Evolutionary conservation across 2,888 invertebrate genomes (phyloP).

Genomic region (Drosophila lacicola): DNA sequence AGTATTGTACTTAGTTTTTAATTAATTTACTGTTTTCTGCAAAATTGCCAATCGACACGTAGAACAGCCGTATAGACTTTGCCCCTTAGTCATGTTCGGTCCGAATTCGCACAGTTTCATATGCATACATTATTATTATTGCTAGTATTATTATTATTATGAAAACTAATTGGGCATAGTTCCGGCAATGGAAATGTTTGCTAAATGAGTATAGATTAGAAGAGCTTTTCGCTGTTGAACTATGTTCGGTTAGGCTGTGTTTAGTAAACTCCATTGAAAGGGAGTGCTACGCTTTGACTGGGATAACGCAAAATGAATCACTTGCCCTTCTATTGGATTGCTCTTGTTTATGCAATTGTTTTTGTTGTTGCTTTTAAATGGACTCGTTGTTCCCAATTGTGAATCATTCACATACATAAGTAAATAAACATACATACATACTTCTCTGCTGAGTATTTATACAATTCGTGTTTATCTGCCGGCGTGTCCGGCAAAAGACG

Average conservation of each 20-base stretch:
- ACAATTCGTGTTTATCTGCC: constrained; percentile 13
- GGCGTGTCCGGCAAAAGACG: constrained; percentile 19
- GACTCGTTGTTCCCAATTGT: constrained; percentile 5
- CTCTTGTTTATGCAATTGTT: constrained; percentile 14
- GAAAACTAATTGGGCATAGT: constrained; percentile 41
- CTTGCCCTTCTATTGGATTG: constrained; percentile 27
- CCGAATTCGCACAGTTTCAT: constrained; percentile 37
- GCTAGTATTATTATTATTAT: constrained; percentile 12
- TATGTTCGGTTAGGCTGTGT: not conserved
- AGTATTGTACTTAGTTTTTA: not conserved
- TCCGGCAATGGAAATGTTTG: constrained; percentile 17
- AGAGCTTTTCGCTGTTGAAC: not conserved
- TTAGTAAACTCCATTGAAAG: not conserved
- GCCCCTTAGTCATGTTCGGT: constrained; percentile 21
- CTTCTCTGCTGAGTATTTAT: constrained; percentile 11
- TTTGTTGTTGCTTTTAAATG: constrained; percentile 4
- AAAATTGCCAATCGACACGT: not conserved
- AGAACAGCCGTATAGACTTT: constrained; percentile 1
- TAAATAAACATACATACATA: not conserved
- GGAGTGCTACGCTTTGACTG: not conserved
- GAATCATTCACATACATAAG: constrained; percentile 22
- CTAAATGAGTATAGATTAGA: constrained; percentile 9
- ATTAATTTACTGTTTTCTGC: not conserved
- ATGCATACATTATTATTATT: constrained; percentile 12
- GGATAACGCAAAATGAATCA: constrained; percentile 29